phyloP scores from a whole-genome alignment of 1,140 invertebrate genomes.

The Aporrectodea caliginosa region DNA sequence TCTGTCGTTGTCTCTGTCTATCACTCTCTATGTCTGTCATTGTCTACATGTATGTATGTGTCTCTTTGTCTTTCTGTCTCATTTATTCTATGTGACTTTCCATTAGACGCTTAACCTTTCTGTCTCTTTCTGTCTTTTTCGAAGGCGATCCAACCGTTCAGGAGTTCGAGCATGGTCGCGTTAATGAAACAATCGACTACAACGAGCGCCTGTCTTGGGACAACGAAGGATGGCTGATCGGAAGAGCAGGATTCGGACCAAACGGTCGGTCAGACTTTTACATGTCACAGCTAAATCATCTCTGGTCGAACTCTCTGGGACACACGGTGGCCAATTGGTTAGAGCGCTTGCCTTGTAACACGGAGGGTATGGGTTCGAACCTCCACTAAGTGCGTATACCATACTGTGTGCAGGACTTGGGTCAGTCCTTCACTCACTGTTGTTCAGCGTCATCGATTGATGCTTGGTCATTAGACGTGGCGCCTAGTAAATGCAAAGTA shows the following conservation, averaged over 20 bases:
- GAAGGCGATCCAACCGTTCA: constrained; percentile 65
- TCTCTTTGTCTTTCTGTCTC: background rate
- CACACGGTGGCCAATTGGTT: no score
- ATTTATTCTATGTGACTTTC: background rate
- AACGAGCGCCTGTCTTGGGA: constrained; percentile 92
- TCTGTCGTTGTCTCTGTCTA: background rate
- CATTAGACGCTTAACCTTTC: background rate
- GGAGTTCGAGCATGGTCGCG: constrained; percentile 7
- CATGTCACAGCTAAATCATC: no score
- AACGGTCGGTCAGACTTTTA: no score
- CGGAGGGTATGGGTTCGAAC: no score
- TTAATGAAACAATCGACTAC: constrained; percentile 80
- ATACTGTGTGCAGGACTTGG: no score
- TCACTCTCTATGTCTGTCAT: background rate
- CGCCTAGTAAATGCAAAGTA: no score
- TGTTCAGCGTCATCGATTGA: no score
- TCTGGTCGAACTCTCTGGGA: no score
- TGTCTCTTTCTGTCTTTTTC: background rate
- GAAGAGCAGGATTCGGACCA: constrained; percentile 62
- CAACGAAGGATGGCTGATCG: constrained; percentile 59
- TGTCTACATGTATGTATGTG: background rate
- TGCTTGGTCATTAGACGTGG: no score
- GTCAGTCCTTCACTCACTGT: no score
- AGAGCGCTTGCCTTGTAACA: no score
- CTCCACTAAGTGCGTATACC: no score